Evolutionary conservation across 2,888 invertebrate species (phyloP).

Genomic region (Chrysolina oricalcia): DNA sequence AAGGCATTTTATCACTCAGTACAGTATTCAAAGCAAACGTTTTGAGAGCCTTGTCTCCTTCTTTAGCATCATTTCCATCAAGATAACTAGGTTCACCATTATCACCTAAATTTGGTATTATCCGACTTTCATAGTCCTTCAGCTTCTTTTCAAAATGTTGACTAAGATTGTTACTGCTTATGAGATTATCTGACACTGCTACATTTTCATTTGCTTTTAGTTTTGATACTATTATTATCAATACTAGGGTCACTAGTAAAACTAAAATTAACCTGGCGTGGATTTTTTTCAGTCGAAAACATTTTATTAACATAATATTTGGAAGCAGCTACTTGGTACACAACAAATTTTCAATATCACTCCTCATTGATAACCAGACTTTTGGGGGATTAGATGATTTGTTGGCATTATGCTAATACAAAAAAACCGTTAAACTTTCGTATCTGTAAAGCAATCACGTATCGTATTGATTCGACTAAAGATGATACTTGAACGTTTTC

Average conservation of each 20-base stretch:
- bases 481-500: neutral
- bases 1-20: slow-evolving; percentile 89
- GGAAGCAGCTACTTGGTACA: slow-evolving; percentile 21
- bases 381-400: slow-evolving; percentile 23
- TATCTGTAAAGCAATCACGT: neutral
- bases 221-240: slow-evolving; percentile 42
- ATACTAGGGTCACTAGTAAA: slow-evolving; percentile 35
- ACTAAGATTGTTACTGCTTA: slow-evolving; percentile 46
- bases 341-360: neutral
- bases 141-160: slow-evolving; percentile 56
- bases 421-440: neutral
- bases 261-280: slow-evolving; percentile 55
- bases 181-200: slow-evolving; percentile 23
- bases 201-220: slow-evolving; percentile 35
- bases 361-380: slow-evolving; percentile 4
- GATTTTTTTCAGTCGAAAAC: slow-evolving; percentile 59
- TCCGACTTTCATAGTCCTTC: slow-evolving; percentile 75
- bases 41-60: slow-evolving; percentile 83
- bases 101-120: slow-evolving; percentile 82
- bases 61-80: slow-evolving; percentile 80
- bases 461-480: neutral
- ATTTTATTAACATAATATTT: slow-evolving; percentile 60
- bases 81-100: slow-evolving; percentile 81
- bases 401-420: slow-evolving; percentile 42
- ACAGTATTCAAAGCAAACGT: slow-evolving; percentile 91